Conservation (phyloP, 2,113 vertebrate species). For the Abramis brama region DNA sequence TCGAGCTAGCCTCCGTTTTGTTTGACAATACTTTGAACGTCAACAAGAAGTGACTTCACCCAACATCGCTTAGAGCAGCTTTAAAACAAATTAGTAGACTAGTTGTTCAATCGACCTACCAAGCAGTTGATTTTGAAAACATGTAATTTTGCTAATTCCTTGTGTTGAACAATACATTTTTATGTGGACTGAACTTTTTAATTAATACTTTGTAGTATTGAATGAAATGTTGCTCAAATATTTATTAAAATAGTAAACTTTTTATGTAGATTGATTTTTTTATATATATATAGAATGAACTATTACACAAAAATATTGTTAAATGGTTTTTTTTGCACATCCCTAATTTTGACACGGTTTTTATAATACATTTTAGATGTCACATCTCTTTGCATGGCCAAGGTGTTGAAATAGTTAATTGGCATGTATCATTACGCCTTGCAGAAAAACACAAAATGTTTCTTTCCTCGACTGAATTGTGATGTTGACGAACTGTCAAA, state of each 20-base stretch:
- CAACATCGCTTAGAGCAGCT: too few relatives aligned
- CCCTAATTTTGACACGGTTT: background rate
- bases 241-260: background rate
- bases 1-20: too few relatives aligned
- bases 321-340: background rate
- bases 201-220: background rate
- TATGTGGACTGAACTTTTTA: background rate
- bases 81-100: too few relatives aligned
- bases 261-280: too few relatives aligned
- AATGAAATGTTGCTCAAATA: background rate
- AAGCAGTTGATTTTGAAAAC: too few relatives aligned
- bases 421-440: background rate
- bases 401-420: slow-evolving; percentile 1
- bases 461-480: slow-evolving; percentile 24
- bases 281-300: background rate
- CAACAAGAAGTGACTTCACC: too few relatives aligned
- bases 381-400: background rate
- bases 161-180: background rate
- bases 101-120: too few relatives aligned
- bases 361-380: background rate
- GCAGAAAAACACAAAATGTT: background rate
- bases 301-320: background rate
- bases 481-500: slow-evolving; percentile 37
- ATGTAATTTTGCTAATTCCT: background rate
- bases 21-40: too few relatives aligned